Evolutionary conservation across 2,797 vertebrate species (phyloP).

Genomic region (Bradypodion pumilum): DNA sequence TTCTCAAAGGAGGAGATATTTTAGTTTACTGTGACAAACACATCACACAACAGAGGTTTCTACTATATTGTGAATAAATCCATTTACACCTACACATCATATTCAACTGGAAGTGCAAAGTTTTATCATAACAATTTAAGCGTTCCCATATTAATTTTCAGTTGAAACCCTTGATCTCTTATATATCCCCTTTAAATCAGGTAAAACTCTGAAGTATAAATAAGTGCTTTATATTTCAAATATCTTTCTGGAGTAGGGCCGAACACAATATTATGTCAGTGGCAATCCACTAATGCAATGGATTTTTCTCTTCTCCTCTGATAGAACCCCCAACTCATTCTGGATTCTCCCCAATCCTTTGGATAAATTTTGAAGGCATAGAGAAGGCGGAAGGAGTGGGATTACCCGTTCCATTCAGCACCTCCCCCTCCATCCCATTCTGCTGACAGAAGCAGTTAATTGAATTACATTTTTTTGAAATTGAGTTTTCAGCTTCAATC

Average conservation of each 20-base stretch:
- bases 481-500: background rate
- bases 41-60: background rate
- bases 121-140: background rate
- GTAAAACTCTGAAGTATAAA: constrained; percentile 3
- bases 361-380: background rate
- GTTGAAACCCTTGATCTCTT: background rate
- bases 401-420: background rate
- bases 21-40: background rate
- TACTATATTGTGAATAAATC: background rate
- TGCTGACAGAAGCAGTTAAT: background rate
- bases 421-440: background rate
- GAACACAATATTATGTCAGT: background rate
- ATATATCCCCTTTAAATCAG: background rate
- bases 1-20: too few species aligned
- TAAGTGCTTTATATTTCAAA: constrained; percentile 7
- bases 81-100: too few species aligned
- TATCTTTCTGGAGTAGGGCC: background rate
- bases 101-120: background rate
- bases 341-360: background rate
- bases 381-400: background rate
- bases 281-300: background rate
- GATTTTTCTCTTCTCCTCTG: background rate
- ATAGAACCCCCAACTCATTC: too few species aligned
- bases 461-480: too few species aligned
- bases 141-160: background rate